Conservation (phyloP, 1,140 invertebrate species). For the Drepana arcuata region DNA sequence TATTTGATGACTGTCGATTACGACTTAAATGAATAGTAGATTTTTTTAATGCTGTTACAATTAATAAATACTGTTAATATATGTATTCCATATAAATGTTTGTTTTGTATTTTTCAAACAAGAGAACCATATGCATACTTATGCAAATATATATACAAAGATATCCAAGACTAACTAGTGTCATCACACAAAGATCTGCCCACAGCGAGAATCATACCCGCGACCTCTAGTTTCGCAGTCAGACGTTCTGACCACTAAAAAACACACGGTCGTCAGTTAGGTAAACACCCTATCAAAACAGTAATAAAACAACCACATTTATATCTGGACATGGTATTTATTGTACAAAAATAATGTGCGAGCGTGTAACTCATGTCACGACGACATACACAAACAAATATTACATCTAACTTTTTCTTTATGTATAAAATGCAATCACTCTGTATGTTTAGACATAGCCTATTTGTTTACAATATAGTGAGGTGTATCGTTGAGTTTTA, state of each 20-base stretch:
- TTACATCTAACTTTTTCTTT: conserved; percentile 52
- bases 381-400: conserved; percentile 64
- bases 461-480: conserved; percentile 55
- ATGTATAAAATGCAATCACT: conserved; percentile 70
- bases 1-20: conserved; percentile 1
- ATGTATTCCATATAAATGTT: too few species aligned
- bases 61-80: too few species aligned
- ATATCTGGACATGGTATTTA: conserved; percentile 67
- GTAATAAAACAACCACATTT: conserved; percentile 55
- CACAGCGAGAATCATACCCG: too few species aligned
- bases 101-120: too few species aligned
- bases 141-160: too few species aligned
- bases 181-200: conserved; percentile 9
- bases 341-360: conserved; percentile 72
- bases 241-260: too few species aligned
- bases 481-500: conserved; percentile 66
- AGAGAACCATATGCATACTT: too few species aligned
- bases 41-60: too few species aligned
- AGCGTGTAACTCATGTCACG: conserved; percentile 62
- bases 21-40: too few species aligned
- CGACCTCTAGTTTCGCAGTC: too few species aligned
- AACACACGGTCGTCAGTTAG: too few species aligned
- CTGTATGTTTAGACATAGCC: conserved; percentile 64
- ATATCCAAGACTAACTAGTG: conserved; percentile 4
- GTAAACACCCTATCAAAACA: too few species aligned